These are phyloP conservation scores for Plemyria rubiginata DNA, from an alignment of 2,888 invertebrate genomes.

Conservation along the genomic window DNA sequence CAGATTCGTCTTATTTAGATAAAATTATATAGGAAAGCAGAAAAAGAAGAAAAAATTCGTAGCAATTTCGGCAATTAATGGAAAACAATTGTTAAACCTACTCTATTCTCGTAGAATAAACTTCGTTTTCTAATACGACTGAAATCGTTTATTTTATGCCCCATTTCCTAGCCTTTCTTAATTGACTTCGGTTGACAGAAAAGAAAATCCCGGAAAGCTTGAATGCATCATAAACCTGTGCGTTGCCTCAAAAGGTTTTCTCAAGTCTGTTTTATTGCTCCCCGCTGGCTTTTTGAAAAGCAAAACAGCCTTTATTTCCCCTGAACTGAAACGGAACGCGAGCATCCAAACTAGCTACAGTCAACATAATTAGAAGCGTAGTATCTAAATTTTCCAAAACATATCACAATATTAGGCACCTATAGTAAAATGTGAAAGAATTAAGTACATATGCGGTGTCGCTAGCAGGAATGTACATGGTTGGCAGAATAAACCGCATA, in stretches of 20 bases:
- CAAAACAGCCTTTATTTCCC: slow-evolving; percentile 33
- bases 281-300: slow-evolving; percentile 36
- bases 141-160: slow-evolving; percentile 27
- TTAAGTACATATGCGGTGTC: no score
- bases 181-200: slow-evolving; percentile 48
- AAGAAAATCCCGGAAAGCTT: slow-evolving; percentile 51
- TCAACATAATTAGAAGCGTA: no score
- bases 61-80: no score
- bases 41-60: no score
- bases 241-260: slow-evolving; percentile 50
- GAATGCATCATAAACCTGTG: slow-evolving; percentile 52
- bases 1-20: no score
- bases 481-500: no score
- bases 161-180: slow-evolving; percentile 36
- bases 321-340: slow-evolving; percentile 11
- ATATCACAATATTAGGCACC: no score
- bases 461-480: no score
- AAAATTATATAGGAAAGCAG: no score
- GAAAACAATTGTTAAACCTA: not conserved
- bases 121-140: not conserved
- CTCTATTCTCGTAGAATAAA: not conserved
- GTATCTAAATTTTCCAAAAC: no score
- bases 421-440: no score
- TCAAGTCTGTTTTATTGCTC: slow-evolving; percentile 44
- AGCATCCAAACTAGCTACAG: slow-evolving; percentile 8